Base-by-base conservation (phyloP, 2,888 invertebrate species). In the Philopedon plagiatum region DNA sequence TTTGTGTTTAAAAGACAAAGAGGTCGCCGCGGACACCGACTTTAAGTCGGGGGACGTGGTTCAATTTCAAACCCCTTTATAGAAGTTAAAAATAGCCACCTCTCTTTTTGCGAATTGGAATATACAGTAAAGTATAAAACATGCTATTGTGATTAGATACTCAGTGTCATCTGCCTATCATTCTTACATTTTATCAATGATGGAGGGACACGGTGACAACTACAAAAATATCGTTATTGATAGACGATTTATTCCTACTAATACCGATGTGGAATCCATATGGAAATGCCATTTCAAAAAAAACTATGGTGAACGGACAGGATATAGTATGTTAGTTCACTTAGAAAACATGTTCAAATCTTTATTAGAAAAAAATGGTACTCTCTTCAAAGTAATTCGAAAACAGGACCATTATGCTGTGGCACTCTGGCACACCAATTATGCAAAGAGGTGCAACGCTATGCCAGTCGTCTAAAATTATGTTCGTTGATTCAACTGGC, bases 391-490 rank as follows among this genome's bases (percentile, higher is more conserved):
- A 39, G 64, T 60, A n/a, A 11, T 8, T 9, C 19, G 1, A n/a
- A 9, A 23, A 4, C 41, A 54, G 23, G 32, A 73, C 29, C 13
- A 62, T 49, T 62, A 57, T 71, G 18, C 69, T 29, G 62, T 73
- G 5, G 61, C 72, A 1, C 29, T 75, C 5, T 66, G n/a, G 69
- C 49, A 75, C 75, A 7, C 63, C 72, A 0, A 4, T 75, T 51
- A 75, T 73, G 72, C 62, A 75, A 26, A 44, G 75, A n/a, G 67
- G 66, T 23, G 5, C 13, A 41, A 62, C 29, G 18, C 44, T 61
- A 26, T 26, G 56, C 11, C 44, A 23, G 21, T 23, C 44, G 13
- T 39, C 37, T 1, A 44, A 60, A 41, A 21, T 60, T n/a, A 23
- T 60, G 23, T 60, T 60, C 5, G 60, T 60, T 1, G 44, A 60